phyloP scores from a whole-genome alignment of 2,888 invertebrate genomes.

The Oscheius sp. region DNA sequence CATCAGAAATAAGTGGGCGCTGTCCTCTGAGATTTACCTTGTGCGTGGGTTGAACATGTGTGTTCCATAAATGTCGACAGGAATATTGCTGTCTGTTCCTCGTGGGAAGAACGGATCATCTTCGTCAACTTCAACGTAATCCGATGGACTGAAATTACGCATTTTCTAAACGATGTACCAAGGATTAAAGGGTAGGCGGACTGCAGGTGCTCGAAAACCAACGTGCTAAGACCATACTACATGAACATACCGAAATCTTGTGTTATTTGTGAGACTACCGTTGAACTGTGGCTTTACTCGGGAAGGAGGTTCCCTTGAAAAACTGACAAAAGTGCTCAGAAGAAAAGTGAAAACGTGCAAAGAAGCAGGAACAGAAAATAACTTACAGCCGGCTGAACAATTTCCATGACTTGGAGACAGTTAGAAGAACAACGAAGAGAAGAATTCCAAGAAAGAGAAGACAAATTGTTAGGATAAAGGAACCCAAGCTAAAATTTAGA shows the following conservation, averaged over 20 bases:
- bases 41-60: conserved; percentile 72
- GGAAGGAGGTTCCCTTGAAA: conserved; percentile 22
- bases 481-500: conserved; percentile 60
- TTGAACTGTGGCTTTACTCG: conserved; percentile 20
- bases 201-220: conserved; percentile 1
- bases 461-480: conserved; percentile 56
- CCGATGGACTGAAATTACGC: conserved; percentile 59
- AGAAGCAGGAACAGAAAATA: conserved; percentile 2
- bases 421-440: conserved; percentile 65
- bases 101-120: conserved; percentile 72
- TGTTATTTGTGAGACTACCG: conserved; percentile 40
- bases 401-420: conserved; percentile 69
- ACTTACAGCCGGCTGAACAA: conserved; percentile 68
- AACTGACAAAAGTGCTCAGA: conserved; percentile 33
- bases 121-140: conserved; percentile 71
- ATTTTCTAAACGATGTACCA: background rate
- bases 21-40: conserved; percentile 48
- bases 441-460: conserved; percentile 65
- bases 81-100: conserved; percentile 62
- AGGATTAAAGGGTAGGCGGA: background rate
- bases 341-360: conserved; percentile 18
- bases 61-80: conserved; percentile 73
- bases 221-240: conserved; percentile 34
- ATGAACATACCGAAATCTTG: conserved; percentile 50
- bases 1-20: background rate